Conservation (phyloP, 2,113 vertebrate genomes). For the Lampris megalopsis region DNA sequence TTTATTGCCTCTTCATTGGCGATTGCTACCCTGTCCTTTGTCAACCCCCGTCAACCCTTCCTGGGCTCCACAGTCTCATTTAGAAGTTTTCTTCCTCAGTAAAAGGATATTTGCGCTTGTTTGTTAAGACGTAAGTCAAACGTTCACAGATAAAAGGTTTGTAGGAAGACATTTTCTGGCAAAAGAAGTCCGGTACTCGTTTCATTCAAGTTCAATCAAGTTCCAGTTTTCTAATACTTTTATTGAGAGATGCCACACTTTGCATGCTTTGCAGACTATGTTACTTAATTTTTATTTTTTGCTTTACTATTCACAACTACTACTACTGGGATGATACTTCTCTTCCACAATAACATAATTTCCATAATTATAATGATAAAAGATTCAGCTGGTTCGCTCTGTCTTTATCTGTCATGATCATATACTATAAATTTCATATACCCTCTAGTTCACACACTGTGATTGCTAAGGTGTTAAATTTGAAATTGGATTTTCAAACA, state of each 20-base stretch:
- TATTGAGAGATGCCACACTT: too few relatives aligned
- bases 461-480: conserved; percentile 13
- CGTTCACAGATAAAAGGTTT: background rate
- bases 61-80: background rate
- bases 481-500: conserved; percentile 41
- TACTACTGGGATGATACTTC: too few relatives aligned
- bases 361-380: conserved; percentile 24
- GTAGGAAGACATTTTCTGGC: background rate
- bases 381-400: conserved; percentile 31
- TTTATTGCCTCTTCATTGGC: conserved; percentile 25
- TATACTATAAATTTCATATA: background rate
- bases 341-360: too few relatives aligned
- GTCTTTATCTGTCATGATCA: conserved; percentile 38
- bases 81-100: background rate
- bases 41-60: background rate
- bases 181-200: too few relatives aligned
- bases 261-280: too few relatives aligned
- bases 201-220: too few relatives aligned
- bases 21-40: conserved; percentile 22
- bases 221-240: too few relatives aligned
- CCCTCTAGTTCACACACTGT: too few relatives aligned
- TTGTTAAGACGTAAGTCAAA: background rate
- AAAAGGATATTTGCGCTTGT: background rate
- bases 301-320: too few relatives aligned
- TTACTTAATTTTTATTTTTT: too few relatives aligned